A percentile compares a stretch with the other conserved stretches of the same genome.
Evolutionary conservation across 2,888 invertebrate species (phyloP).

Genomic region (Cordylochernes scorpioides): DNA sequence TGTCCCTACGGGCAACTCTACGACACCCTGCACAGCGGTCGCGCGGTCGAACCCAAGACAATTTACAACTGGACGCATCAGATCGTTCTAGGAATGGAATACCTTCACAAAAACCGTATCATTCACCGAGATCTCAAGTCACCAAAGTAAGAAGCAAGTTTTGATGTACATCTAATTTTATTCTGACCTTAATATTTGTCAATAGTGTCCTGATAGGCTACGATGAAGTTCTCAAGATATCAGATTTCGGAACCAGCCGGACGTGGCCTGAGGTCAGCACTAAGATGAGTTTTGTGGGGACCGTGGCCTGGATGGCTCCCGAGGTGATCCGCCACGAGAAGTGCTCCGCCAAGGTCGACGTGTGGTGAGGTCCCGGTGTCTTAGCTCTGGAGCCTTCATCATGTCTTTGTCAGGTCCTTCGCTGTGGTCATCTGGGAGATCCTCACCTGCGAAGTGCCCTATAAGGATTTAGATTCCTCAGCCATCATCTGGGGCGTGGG

Average conservation of each 20-base stretch:
- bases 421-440: conserved; percentile 96
- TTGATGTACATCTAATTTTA: background rate
- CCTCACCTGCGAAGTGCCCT: conserved; percentile 72
- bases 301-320: conserved; percentile 98
- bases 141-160: conserved; percentile 73
- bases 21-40: conserved; percentile 56
- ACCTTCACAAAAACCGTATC: conserved; percentile 79
- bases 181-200: background rate
- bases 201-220: conserved; percentile 41
- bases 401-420: conserved; percentile 39
- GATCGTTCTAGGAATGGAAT: conserved; percentile 86
- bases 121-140: conserved; percentile 96
- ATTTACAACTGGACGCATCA: conserved; percentile 79
- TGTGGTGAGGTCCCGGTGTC: too few relatives aligned
- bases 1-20: conserved; percentile 85
- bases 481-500: conserved; percentile 97
- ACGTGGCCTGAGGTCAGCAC: conserved; percentile 83
- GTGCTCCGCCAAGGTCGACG: conserved; percentile 89
- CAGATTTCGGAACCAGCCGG: conserved; percentile 86
- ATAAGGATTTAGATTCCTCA: conserved; percentile 75
- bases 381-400: too few relatives aligned
- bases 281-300: conserved; percentile 78
- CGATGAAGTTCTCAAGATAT: conserved; percentile 62
- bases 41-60: conserved; percentile 53
- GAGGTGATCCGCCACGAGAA: conserved; percentile 89